Percentiles rank a stretch among this genome's conserved stretches.
phyloP scores from a whole-genome alignment of 2,888 invertebrate species.

The Bhutanitis thaidina region DNA sequence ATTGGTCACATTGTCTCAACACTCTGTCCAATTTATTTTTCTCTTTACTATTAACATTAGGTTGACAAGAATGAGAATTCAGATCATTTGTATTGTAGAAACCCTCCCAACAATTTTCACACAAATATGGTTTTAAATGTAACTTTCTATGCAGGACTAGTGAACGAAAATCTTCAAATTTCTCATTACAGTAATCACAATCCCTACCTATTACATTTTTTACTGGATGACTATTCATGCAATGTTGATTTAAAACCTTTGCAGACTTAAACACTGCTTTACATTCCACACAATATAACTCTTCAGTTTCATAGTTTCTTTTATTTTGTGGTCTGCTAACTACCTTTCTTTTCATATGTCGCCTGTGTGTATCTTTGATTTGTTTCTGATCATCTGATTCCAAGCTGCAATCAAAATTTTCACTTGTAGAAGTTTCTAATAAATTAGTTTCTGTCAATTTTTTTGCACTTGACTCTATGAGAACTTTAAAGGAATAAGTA shows the following conservation, averaged over 20 bases:
- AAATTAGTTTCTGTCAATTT: constrained; percentile 42
- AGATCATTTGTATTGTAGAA: constrained; percentile 49
- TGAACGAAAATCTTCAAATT: constrained; percentile 67
- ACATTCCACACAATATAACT: constrained; percentile 65
- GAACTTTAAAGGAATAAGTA: constrained; percentile 68
- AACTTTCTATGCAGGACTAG: constrained; percentile 63
- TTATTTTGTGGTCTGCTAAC: constrained; percentile 28
- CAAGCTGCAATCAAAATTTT: constrained; percentile 46
- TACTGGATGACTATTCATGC: constrained; percentile 50
- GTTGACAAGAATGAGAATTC: constrained; percentile 54
- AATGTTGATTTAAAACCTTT: constrained; percentile 53
- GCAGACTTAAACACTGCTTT: constrained; percentile 54
- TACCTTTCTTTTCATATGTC: constrained; percentile 21
- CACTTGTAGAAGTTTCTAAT: constrained; percentile 36
- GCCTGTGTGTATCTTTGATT: constrained; percentile 15
- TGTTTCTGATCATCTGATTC: constrained; percentile 47
- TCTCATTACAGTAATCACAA: constrained; percentile 70
- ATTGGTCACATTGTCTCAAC: constrained; percentile 68
- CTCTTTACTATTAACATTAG: constrained; percentile 43
- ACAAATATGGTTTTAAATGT: constrained; percentile 64
- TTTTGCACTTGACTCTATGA: constrained; percentile 58
- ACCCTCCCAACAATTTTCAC: constrained; percentile 71
- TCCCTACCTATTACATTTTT: constrained; percentile 56
- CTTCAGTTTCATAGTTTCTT: constrained; percentile 31
- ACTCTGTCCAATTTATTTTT: constrained; percentile 46